These are phyloP conservation scores for Holacanthus passer DNA, from an alignment of 2,113 vertebrate genomes.

Conservation along the genomic window DNA sequence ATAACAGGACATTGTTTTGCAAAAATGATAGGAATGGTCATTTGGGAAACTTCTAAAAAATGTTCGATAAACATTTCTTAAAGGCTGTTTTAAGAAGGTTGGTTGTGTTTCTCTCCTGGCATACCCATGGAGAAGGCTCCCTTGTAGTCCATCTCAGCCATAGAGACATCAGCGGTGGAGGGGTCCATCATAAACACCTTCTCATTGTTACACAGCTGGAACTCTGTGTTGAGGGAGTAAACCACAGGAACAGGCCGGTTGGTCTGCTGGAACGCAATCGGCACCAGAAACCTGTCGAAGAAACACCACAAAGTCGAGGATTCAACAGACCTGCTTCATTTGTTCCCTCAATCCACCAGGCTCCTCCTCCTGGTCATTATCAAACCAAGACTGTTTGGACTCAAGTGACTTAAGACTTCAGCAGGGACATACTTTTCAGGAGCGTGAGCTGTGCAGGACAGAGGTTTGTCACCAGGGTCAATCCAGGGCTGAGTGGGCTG, in stretches of 20 bases:
- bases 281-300: conserved; percentile 90
- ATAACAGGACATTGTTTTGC: neutral
- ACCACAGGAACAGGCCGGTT: conserved; percentile 96
- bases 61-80: neutral
- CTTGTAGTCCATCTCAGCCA: conserved; percentile 99
- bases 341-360: neutral
- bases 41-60: neutral
- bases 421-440: conserved; percentile 89
- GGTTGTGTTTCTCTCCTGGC: neutral
- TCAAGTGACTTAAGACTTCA: too few species aligned
- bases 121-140: conserved; percentile 98
- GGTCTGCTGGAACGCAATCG: conserved; percentile 98
- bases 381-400: neutral
- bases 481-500: conserved; percentile 97
- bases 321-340: neutral
- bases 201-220: conserved; percentile 98
- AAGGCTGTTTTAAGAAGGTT: neutral
- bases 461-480: conserved; percentile 93
- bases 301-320: neutral
- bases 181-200: conserved; percentile 98
- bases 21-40: neutral
- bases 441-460: conserved; percentile 96
- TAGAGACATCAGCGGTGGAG: conserved; percentile 87
- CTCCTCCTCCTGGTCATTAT: neutral
- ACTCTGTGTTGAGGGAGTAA: conserved; percentile 97